A percentile compares a stretch with the other conserved stretches of the same genome.
Evolutionary conservation across 2,797 vertebrate genomes (phyloP).

Genomic region (Rhyacichthys aspro): DNA sequence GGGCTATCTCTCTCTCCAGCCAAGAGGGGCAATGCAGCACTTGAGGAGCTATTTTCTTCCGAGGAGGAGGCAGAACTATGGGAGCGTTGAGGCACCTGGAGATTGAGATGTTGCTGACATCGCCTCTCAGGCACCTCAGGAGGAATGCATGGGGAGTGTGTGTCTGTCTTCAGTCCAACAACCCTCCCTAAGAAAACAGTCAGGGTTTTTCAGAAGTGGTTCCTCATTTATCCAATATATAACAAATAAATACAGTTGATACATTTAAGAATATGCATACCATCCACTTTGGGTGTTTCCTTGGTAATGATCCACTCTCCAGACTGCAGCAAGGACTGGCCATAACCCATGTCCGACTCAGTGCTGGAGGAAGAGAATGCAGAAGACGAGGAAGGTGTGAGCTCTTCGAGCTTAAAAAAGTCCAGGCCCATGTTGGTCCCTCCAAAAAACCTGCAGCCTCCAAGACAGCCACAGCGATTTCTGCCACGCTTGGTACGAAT

Average conservation of each 20-base stretch:
- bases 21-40: constrained; percentile 91
- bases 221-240: not conserved
- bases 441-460: constrained; percentile 96
- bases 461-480: constrained; percentile 95
- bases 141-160: constrained; percentile 83
- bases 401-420: constrained; percentile 93
- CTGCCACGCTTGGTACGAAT: constrained; percentile 87
- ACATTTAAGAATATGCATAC: constrained; percentile 68
- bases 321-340: constrained; percentile 94
- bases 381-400: constrained; percentile 93
- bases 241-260: not conserved
- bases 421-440: constrained; percentile 89
- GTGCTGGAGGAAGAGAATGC: constrained; percentile 87
- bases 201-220: not conserved
- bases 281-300: constrained; percentile 89
- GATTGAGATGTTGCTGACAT: constrained; percentile 86
- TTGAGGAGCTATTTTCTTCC: constrained; percentile 94
- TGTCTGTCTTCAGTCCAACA: constrained; percentile 83
- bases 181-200: constrained; percentile 75
- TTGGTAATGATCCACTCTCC: constrained; percentile 95
- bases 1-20: constrained; percentile 91
- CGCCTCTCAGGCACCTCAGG: constrained; percentile 84
- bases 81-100: constrained; percentile 91
- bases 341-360: constrained; percentile 94
- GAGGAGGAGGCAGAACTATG: constrained; percentile 96